A percentile compares a stretch with the other conserved stretches of the same genome.
phyloP scores from a whole-genome alignment of 2,797 vertebrate species.

The Synaphobranchus kaupii region DNA sequence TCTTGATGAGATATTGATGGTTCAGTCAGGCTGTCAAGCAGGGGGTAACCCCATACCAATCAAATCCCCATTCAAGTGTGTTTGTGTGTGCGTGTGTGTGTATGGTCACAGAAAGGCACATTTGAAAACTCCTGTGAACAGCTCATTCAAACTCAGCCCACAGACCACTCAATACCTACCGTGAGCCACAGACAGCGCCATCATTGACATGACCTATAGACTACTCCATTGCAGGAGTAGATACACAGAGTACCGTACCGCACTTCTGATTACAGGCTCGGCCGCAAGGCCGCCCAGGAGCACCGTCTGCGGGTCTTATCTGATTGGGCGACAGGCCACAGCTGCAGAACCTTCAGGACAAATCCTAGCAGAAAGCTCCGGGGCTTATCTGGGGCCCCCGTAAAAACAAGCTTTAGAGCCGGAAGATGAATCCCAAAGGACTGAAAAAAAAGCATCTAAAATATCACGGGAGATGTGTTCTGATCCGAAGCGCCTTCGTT shows the following conservation, averaged over 20 bases:
- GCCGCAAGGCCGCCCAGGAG: not conserved
- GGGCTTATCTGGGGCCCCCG: not conserved
- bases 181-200: not conserved
- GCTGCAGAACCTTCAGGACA: not conserved
- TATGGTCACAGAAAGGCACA: too few species aligned
- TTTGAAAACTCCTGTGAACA: not conserved
- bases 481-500: not conserved
- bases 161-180: not conserved
- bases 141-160: not conserved
- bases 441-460: not conserved
- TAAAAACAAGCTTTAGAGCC: not conserved
- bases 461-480: not conserved
- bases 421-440: not conserved
- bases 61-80: not conserved
- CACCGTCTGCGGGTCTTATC: not conserved
- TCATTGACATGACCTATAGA: constrained; percentile 13
- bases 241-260: not conserved
- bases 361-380: not conserved
- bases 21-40: not conserved
- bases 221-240: not conserved
- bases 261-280: not conserved
- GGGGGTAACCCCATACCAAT: not conserved
- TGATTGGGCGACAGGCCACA: not conserved
- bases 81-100: not conserved
- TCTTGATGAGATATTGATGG: constrained; percentile 5